Conservation (phyloP, 2,888 invertebrate genomes). For the Imbricaverruca yamaguchii region DNA sequence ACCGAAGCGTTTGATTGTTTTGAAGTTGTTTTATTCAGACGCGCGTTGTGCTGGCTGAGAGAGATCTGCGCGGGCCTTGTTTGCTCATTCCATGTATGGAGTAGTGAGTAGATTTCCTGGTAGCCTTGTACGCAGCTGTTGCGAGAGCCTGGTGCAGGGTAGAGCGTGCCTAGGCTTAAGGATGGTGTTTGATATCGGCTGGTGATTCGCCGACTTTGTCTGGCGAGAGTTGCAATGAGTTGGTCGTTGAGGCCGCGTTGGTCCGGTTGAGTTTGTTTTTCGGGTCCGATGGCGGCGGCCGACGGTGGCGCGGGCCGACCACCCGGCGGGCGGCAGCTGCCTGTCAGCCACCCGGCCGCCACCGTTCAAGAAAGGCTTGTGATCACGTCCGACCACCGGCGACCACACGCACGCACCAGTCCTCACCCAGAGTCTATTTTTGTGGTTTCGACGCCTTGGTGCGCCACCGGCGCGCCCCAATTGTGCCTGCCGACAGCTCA, state of each 20-base stretch:
- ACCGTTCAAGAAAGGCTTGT: constrained; percentile 9
- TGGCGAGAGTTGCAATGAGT: background rate
- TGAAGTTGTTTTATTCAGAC: background rate
- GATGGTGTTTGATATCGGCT: background rate
- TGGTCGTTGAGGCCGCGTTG: background rate
- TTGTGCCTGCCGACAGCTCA: background rate
- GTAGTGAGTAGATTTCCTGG: constrained; percentile 7
- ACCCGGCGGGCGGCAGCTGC: background rate
- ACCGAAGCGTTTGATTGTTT: background rate
- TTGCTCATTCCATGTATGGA: constrained; percentile 6
- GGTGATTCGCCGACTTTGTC: background rate
- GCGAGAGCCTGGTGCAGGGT: background rate
- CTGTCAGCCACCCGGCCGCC: background rate
- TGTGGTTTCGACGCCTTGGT: background rate
- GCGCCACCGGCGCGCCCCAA: background rate
- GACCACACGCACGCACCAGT: background rate
- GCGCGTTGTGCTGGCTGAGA: background rate
- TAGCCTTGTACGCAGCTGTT: background rate
- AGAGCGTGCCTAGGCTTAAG: background rate
- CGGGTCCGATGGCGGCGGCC: background rate
- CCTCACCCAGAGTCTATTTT: constrained; percentile 7
- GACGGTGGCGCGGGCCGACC: background rate
- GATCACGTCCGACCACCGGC: background rate
- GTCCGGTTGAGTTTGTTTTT: background rate
- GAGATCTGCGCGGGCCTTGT: background rate